Base-by-base conservation (phyloP, 2,797 vertebrate genomes). In the Falco peregrinus region DNA sequence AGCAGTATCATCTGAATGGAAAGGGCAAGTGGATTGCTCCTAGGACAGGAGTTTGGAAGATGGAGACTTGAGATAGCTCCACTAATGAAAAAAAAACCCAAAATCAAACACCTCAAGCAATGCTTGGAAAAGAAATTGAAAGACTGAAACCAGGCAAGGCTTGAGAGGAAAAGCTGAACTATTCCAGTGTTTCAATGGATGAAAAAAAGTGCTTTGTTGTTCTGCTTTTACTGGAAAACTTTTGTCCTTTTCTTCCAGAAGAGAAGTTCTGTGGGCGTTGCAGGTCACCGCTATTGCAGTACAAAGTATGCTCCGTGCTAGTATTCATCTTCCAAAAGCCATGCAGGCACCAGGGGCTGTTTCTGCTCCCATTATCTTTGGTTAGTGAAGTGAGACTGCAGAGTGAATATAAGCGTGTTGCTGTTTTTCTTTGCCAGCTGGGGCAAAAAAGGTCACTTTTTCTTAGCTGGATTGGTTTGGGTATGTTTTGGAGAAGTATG, bases 361-460 rank as follows among this genome's bases (percentile, higher is more conserved):
- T 87, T 79, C 82, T 95, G 50, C 59, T 90, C 60, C 69, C 59
- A 89, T 97, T 97, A 79, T 95, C 64, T 84, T 93, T 92, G 93
- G 50, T 65, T 84, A 96, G 64, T 70, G 71, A 91, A 79, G 91
- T 91, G 89, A 89, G 78, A 96, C 91, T 92, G 71, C 70, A 79
- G 67, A 91, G 67, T 37, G 29, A 82, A 4, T 64, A 4, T 17
- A 77, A 73, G 31, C 35, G 3, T 78, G 87, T 79, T 37, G 37
- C 70, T 87, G 29, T 69, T 95, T 90, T 89, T 53, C 71, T 69
- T 65, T 39, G 59, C 47, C 39, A 47, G 11, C 3, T 63, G 39
- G 33, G 45, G 65, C 6, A 41, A 35, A 89, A 78, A 64, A 82
- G 26, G 24, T 84, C 11, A 11, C 15, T 61, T 85, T 79, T 88